Evolutionary conservation across 2,113 vertebrate species (phyloP).

Genomic region (Herpetotheres cachinnans): DNA sequence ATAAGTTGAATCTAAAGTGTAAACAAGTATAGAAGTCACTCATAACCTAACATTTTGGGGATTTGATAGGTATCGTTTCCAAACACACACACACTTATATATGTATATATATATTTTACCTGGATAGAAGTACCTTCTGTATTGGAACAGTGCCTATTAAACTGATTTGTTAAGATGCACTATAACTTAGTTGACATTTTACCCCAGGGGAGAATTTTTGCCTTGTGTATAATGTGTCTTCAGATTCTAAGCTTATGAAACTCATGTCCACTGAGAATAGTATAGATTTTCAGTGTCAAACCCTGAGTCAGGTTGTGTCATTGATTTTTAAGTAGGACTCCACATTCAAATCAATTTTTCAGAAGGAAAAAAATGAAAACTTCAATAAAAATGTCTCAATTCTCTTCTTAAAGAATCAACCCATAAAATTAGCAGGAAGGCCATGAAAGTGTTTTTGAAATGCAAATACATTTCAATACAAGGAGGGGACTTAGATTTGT

Average conservation of each 20-base stretch:
- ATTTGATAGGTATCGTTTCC: background rate
- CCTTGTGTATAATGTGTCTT: background rate
- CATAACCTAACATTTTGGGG: background rate
- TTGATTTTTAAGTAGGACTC: constrained; percentile 50
- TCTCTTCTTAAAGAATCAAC: background rate
- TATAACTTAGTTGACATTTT: background rate
- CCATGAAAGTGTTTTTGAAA: background rate
- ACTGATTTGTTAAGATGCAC: background rate
- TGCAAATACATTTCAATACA: background rate
- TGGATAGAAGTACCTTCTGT: background rate
- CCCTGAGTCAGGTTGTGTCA: background rate
- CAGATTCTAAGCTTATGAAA: background rate
- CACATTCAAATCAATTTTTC: constrained; percentile 40
- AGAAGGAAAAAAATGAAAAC: background rate
- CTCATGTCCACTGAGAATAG: background rate
- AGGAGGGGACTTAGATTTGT: background rate
- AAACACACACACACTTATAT: background rate
- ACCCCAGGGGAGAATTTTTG: background rate
- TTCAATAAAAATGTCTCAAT: constrained; percentile 31
- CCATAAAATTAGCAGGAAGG: background rate
- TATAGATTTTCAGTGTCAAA: constrained; percentile 34
- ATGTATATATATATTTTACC: background rate
- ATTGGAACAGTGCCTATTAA: background rate
- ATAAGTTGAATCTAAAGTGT: background rate
- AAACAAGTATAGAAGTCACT: background rate